Evolutionary conservation across 2,113 vertebrate genomes (phyloP).

Genomic region (Microcebus griseorufus): DNA sequence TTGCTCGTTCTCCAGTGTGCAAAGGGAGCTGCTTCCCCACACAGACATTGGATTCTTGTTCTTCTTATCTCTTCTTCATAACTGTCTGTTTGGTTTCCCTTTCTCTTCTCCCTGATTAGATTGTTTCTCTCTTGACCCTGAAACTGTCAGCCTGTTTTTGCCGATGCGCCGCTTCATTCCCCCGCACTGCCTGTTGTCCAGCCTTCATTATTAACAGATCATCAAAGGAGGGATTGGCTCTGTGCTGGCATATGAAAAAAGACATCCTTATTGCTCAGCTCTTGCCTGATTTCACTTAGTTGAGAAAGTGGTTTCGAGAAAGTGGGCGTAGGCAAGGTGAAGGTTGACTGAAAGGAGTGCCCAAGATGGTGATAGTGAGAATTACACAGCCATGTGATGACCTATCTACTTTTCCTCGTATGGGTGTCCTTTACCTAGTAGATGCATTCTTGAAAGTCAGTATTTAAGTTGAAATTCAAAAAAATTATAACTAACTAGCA

Average conservation of each 20-base stretch:
- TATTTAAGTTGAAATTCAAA: not conserved
- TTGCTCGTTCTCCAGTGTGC: not conserved
- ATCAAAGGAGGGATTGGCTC: not conserved
- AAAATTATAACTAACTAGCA: not conserved
- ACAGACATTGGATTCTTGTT: not conserved
- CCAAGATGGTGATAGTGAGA: not conserved
- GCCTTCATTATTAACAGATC: not conserved
- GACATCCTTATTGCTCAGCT: not conserved
- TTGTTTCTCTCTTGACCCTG: constrained; percentile 4
- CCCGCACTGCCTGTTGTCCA: not conserved
- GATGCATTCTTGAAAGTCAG: not conserved
- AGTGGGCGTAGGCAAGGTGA: not conserved
- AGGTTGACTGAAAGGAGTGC: not conserved
- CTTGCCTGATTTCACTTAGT: not conserved
- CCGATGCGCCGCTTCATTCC: not conserved
- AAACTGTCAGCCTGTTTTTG: not conserved
- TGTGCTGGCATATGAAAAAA: not conserved
- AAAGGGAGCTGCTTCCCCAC: not conserved
- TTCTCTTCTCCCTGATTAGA: not conserved
- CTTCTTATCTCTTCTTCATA: not conserved
- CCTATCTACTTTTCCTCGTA: not conserved
- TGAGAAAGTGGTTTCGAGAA: not conserved
- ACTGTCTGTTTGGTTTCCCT: not conserved
- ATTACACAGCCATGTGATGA: not conserved
- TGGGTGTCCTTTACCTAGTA: not conserved